These are phyloP conservation scores for Mixornis gularis DNA, from an alignment of 2,113 vertebrate genomes.

Conservation along the genomic window DNA sequence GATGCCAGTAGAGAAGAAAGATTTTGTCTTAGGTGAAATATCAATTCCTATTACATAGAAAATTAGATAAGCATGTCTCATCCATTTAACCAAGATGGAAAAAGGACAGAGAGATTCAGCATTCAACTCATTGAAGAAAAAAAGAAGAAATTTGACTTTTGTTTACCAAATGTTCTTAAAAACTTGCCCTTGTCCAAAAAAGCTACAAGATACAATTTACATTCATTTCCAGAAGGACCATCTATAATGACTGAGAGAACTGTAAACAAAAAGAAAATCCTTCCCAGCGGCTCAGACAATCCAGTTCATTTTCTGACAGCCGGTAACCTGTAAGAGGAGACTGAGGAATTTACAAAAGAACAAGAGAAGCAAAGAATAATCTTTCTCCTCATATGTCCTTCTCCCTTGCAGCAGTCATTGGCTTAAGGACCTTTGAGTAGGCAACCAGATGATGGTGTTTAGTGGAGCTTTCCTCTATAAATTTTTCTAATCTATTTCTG, in stretches of 20 bases:
- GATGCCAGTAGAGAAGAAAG: neutral
- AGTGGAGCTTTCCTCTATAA: neutral
- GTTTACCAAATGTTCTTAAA: neutral
- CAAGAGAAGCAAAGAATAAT: neutral
- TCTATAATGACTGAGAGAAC: neutral
- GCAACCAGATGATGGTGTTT: neutral
- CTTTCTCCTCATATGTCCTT: neutral
- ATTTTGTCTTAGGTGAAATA: neutral
- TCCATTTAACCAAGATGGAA: neutral
- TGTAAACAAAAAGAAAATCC: neutral
- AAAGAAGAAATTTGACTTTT: neutral
- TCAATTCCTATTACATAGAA: neutral
- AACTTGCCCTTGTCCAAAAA: neutral
- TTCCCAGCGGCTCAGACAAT: neutral
- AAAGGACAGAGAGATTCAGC: neutral
- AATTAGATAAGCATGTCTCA: neutral
- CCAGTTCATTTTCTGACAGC: neutral
- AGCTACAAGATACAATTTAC: neutral
- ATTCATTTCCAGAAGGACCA: neutral
- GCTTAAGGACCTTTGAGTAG: neutral
- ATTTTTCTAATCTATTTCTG: neutral
- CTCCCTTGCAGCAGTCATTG: neutral
- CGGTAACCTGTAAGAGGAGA: neutral
- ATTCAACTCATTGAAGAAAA: neutral
- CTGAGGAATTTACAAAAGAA: neutral